Evolutionary conservation across 2,888 invertebrate genomes (phyloP), one percentile per base, ranked within the genome.

Genomic region (Pomacea canaliculata): DNA sequence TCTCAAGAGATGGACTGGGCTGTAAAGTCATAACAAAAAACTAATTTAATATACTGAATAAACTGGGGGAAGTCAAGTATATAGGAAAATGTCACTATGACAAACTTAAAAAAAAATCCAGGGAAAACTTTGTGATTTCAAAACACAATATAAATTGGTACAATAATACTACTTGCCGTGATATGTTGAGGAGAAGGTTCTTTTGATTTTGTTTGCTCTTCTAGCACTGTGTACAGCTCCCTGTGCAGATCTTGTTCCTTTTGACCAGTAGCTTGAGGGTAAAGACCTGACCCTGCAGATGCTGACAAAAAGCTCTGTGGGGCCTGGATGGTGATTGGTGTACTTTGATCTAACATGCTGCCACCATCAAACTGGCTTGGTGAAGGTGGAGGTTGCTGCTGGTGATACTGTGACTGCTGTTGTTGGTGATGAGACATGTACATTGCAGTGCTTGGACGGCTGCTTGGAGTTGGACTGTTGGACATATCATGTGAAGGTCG

Each of bases 341-440:
- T 85, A 69, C 86, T 85, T 77, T 86, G 87, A 71, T 87, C 87
- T 37, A 85, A 72, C 65, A 85, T 81, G 69, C 79, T 82, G 70
- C 83, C 81, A 51, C 80, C 79, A 71, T 83, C 82, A 71, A 86
- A 83, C 12, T 81, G 82, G 75, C 83, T 80, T 71, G 86, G 85
- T 16, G 86, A 84, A 18, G 84, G 81, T n/a, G 65, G 70, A n/a
- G 70, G 69, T 49, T 67, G 51, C 27, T 56, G 46, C 19, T 75
- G 71, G 5, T 51, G 51, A n/a, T 69, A 70, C 46, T 66, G 66
- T 9, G 78, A 78, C 23, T 27, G 56, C 70, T 70, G 70, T 46
- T 69, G 76, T 27, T 77, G 77, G 65, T 79, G 80, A 62, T 71
- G 79, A n/a, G 77, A 56, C 51, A 56, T 56, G 1, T 56, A 16